Percentiles rank a stretch among this genome's conserved stretches.
These are phyloP conservation scores for Mythimna lalbum DNA, from an alignment of 2,888 invertebrate genomes.

Conservation along the genomic window DNA sequence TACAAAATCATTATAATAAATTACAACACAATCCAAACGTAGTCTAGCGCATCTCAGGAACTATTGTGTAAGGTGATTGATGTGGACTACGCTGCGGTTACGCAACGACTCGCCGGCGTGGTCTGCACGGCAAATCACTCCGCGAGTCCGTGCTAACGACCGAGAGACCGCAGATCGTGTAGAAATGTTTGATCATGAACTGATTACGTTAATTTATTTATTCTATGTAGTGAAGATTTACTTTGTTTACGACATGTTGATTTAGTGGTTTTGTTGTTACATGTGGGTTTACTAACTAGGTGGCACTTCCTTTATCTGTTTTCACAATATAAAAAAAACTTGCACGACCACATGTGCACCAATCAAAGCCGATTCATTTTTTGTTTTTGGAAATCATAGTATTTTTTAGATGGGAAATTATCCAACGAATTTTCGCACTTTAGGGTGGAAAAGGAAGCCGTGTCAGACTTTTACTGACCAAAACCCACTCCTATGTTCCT, in stretches of 20 bases:
- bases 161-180: constrained; percentile 27
- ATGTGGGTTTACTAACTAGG: constrained; percentile 16
- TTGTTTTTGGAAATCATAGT: not conserved
- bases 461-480: no score
- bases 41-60: constrained; percentile 45
- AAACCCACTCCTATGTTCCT: no score
- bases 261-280: constrained; percentile 25
- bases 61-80: constrained; percentile 55
- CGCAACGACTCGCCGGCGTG: constrained; percentile 39
- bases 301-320: not conserved
- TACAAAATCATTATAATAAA: constrained; percentile 30
- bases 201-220: constrained; percentile 53
- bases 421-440: no score
- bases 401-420: no score
- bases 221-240: constrained; percentile 36
- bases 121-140: constrained; percentile 20
- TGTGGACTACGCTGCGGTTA: constrained; percentile 38
- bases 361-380: not conserved
- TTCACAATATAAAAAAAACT: not conserved
- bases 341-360: no score
- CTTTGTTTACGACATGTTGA: constrained; percentile 24
- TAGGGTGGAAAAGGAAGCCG: no score
- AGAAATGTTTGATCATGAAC: constrained; percentile 54
- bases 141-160: constrained; percentile 35
- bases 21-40: constrained; percentile 41